Conservation (phyloP, 2,888 invertebrate species). For the Rhingia campestris region DNA sequence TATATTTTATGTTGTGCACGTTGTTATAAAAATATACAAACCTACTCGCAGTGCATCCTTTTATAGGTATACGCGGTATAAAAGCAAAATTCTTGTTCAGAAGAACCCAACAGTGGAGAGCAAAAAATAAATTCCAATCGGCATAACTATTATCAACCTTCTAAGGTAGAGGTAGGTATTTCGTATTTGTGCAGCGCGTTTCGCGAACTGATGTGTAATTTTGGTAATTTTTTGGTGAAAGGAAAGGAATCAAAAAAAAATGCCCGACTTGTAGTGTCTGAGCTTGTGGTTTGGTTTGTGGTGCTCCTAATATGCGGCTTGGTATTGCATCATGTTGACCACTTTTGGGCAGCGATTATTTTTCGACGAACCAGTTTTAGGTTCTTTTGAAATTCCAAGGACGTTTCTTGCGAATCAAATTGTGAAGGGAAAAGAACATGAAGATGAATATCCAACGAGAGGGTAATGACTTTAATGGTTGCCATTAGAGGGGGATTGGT, state of each 20-base stretch:
- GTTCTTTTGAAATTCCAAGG: slow-evolving; percentile 22
- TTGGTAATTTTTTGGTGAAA: slow-evolving; percentile 26
- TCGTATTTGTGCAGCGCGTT: neutral
- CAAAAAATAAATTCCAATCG: slow-evolving; percentile 19
- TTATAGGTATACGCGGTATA: no score
- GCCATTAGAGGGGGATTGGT: slow-evolving; percentile 4
- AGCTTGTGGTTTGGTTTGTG: neutral
- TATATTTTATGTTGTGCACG: slow-evolving; percentile 25
- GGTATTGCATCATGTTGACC: slow-evolving; percentile 47
- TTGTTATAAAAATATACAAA: neutral
- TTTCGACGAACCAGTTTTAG: slow-evolving; percentile 7
- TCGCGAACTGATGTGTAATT: slow-evolving; percentile 26
- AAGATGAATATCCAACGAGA: slow-evolving; percentile 9
- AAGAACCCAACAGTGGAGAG: neutral
- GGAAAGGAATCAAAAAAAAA: slow-evolving; percentile 20
- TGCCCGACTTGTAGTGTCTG: neutral
- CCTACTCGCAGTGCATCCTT: neutral
- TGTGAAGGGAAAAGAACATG: neutral
- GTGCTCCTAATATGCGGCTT: slow-evolving; percentile 11
- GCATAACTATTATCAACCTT: neutral
- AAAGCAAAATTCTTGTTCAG: neutral
- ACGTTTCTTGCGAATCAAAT: slow-evolving; percentile 11
- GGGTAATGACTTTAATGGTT: slow-evolving; percentile 26
- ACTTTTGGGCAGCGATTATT: slow-evolving; percentile 7
- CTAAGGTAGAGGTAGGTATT: neutral